phyloP scores from a whole-genome alignment of 2,888 invertebrate genomes.

The Anticlea derivata region DNA sequence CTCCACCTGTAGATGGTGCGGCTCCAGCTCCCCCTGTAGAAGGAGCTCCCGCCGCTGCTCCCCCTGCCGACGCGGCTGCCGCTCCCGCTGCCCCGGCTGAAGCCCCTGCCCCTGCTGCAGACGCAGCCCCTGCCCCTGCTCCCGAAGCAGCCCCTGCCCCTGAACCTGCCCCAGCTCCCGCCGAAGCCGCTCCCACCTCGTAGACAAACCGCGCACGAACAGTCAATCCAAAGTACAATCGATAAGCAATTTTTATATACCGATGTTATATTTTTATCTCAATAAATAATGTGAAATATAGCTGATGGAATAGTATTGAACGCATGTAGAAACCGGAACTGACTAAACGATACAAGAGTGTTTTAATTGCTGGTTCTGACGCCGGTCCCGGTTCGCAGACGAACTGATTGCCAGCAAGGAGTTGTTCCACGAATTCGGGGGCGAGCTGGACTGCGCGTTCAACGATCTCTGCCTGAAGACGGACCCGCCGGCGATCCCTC shows the following conservation, averaged over 20 bases:
- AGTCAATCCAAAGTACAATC: conserved; percentile 24
- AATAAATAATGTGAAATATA: conserved; percentile 65
- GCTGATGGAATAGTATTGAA: conserved; percentile 77
- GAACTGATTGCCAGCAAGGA: conserved; percentile 94
- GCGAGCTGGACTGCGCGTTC: conserved; percentile 96
- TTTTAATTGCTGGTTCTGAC: conserved; percentile 28
- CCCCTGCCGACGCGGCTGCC: conserved; percentile 40
- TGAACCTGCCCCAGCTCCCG: conserved; percentile 38
- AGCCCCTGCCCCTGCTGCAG: conserved; percentile 38
- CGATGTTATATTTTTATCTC: conserved; percentile 55
- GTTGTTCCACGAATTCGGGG: conserved; percentile 95
- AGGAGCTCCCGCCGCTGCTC: conserved; percentile 54
- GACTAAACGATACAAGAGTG: conserved; percentile 10
- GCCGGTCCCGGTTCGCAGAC: conserved; percentile 83
- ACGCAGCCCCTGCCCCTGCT: conserved; percentile 35
- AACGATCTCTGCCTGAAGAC: conserved; percentile 83
- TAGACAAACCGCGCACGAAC: conserved; percentile 26
- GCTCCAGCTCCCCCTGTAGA: conserved; percentile 43
- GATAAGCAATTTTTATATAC: conserved; percentile 28
- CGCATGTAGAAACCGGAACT: conserved; percentile 23
- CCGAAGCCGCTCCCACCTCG: conserved; percentile 37
- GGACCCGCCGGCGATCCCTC: conserved; percentile 37
- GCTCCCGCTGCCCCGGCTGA: conserved; percentile 47
- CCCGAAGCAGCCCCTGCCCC: conserved; percentile 36
- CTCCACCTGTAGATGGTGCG: conserved; percentile 14